Evolutionary conservation across 2,888 invertebrate species (phyloP), one percentile per base, ranked within the genome.

Genomic region (Bedellia somnulentella): DNA sequence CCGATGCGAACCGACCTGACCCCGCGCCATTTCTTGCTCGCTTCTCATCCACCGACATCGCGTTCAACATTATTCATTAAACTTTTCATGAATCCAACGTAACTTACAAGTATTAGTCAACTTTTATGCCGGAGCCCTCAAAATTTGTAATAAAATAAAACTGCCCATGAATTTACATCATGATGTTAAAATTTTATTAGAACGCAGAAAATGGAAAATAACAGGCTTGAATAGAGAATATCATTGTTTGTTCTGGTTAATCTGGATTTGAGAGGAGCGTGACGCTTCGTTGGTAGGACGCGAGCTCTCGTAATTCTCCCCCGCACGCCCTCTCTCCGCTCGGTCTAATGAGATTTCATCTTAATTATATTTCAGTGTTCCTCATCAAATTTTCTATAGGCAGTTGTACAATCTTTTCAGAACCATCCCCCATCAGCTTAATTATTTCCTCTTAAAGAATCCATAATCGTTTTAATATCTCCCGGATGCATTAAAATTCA

Each of bases 401-500:
- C 53, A 53, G 47, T 47, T 49, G 49, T 54, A 47, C 50, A 52
- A 54, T 51, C 52, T 55, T 60, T 61, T 43, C 45, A 50, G 55
- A 55, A 64, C 58, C 53, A 61, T 60, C 49, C 56, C 54, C 59
- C 52, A 48, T 46, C 44, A 44, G 52, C 52, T 61, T 62, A 60
- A 63, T 63, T 59, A 57, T 61, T 62, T 59, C 49, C 53, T 57
- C 57, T 62, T 57, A 52, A 52, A 45, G 49, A 55, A 55, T 57
- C 61, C 62, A 67, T 70, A 67, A 68, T 59, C 60, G 56, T 64
- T 57, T 46, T 38, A 57, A 61, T 66, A 63, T 59, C 56, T 55
- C 47, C 42, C 54, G 55, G 57, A 44, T 53, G 56, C 55, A 63
- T 67, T 64, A 62, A 64, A 67, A 70, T 70, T 71, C 67, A 71